Percentiles rank a stretch among this genome's conserved stretches.
Evolutionary conservation across 2,888 invertebrate species (phyloP).

Genomic region (Oscheius sp.): DNA sequence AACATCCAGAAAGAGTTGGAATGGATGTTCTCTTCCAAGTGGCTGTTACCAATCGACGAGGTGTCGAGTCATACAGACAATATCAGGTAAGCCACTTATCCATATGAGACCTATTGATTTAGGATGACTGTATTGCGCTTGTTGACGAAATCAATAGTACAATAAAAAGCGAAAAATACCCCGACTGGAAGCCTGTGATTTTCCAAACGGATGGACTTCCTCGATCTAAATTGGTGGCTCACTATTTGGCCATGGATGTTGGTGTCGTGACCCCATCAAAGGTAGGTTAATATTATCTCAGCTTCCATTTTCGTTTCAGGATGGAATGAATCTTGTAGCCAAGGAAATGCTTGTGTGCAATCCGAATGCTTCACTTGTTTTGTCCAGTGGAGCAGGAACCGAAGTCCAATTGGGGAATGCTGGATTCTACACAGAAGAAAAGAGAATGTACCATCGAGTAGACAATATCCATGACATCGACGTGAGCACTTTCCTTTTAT

Average conservation of each 20-base stretch:
- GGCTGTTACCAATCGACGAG: slow-evolving; percentile 64
- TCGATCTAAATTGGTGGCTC: slow-evolving; percentile 59
- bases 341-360: slow-evolving; percentile 69
- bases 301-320: slow-evolving; percentile 28
- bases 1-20: slow-evolving; percentile 61
- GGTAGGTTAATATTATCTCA: slow-evolving; percentile 3
- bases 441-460: slow-evolving; percentile 63
- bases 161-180: slow-evolving; percentile 49
- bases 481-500: slow-evolving; percentile 21
- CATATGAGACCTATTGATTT: not conserved
- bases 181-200: slow-evolving; percentile 64
- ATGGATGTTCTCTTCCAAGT: slow-evolving; percentile 63
- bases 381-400: slow-evolving; percentile 65
- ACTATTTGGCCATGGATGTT: slow-evolving; percentile 70
- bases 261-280: slow-evolving; percentile 70
- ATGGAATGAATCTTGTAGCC: slow-evolving; percentile 69
- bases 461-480: slow-evolving; percentile 59
- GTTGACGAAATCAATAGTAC: slow-evolving; percentile 57
- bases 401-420: slow-evolving; percentile 66
- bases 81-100: slow-evolving; percentile 44
- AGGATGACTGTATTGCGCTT: slow-evolving; percentile 60
- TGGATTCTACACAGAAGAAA: slow-evolving; percentile 60
- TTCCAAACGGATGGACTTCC: slow-evolving; percentile 67
- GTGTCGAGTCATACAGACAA: slow-evolving; percentile 62
- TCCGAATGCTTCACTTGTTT: slow-evolving; percentile 60